These are phyloP conservation scores for Chrysogorgia sp. DNA, from an alignment of 92 coral and sea anemone genomes.

Conservation along the genomic window DNA sequence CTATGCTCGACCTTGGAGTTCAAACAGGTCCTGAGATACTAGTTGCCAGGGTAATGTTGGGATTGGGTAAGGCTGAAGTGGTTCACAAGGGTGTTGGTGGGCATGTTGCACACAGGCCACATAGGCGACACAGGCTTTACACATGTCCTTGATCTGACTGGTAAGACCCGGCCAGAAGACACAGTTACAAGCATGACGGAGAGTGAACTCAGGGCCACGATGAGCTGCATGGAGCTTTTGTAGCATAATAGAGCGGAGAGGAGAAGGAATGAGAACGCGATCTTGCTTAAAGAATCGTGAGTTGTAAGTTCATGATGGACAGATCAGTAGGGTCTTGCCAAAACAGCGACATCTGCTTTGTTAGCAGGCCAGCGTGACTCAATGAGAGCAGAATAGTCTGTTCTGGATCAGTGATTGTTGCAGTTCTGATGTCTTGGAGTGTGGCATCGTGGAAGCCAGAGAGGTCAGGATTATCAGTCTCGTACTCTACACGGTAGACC, in stretches of 20 bases:
- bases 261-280: conserved; percentile 59
- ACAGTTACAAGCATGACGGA: conserved; percentile 41
- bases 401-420: conserved; percentile 54
- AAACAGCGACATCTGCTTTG: conserved; percentile 55
- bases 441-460: conserved; percentile 51
- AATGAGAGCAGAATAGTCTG: conserved; percentile 42
- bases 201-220: conserved; percentile 30
- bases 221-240: conserved; percentile 48
- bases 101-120: conserved; percentile 60
- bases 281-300: conserved; percentile 54
- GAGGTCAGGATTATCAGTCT: conserved; percentile 31
- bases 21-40: conserved; percentile 62
- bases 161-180: conserved; percentile 67
- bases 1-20: conserved; percentile 56
- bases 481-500: conserved; percentile 41
- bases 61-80: conserved; percentile 58
- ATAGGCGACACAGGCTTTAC: conserved; percentile 50
- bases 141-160: conserved; percentile 55
- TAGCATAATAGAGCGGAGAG: conserved; percentile 52
- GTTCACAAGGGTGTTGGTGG: conserved; percentile 58
- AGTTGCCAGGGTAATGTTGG: conserved; percentile 69
- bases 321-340: neutral
- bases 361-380: conserved; percentile 55
- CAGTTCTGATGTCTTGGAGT: conserved; percentile 39
- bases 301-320: too few relatives aligned